These are phyloP conservation scores for Copidosoma floridanum DNA, from an alignment of 1,140 invertebrate species.

Conservation along the genomic window DNA sequence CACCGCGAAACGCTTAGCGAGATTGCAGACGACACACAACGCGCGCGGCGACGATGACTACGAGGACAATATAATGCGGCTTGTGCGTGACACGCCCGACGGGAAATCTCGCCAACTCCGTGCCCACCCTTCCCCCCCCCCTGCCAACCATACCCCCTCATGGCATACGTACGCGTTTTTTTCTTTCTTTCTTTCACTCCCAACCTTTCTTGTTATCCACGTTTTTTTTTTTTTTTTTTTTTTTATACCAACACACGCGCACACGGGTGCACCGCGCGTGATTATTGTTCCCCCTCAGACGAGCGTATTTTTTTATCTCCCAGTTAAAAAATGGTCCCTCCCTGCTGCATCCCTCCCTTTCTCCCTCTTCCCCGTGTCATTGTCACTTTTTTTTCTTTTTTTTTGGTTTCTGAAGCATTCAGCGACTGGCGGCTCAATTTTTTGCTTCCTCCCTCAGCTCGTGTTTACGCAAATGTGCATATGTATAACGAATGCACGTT, in stretches of 20 bases:
- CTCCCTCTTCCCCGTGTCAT: slow-evolving; percentile 15
- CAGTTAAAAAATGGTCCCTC: too few species aligned
- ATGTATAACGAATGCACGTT: too few species aligned
- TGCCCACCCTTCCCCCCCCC: slow-evolving; percentile 1
- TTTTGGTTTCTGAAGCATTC: slow-evolving; percentile 7
- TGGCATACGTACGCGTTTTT: background rate
- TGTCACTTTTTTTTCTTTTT: slow-evolving; percentile 24
- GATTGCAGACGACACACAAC: slow-evolving; percentile 58
- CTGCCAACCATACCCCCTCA: background rate
- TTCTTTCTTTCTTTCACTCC: background rate
- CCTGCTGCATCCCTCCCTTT: too few species aligned
- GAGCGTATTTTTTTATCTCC: too few species aligned
- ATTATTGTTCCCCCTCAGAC: too few species aligned
- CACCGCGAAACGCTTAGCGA: slow-evolving; percentile 55
- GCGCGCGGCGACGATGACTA: too few species aligned
- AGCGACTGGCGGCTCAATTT: background rate
- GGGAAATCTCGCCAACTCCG: slow-evolving; percentile 57
- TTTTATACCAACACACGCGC: too few species aligned
- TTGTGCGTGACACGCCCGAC: slow-evolving; percentile 54
- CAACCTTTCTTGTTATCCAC: background rate
- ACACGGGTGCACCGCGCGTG: too few species aligned
- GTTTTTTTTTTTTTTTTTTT: background rate
- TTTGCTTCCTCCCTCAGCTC: too few species aligned
- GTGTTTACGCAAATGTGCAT: too few species aligned
- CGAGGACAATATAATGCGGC: too few species aligned